Percentiles rank a stretch among this genome's conserved stretches.
phyloP scores from a whole-genome alignment of 2,888 invertebrate genomes.

The Heliconius cydno region DNA sequence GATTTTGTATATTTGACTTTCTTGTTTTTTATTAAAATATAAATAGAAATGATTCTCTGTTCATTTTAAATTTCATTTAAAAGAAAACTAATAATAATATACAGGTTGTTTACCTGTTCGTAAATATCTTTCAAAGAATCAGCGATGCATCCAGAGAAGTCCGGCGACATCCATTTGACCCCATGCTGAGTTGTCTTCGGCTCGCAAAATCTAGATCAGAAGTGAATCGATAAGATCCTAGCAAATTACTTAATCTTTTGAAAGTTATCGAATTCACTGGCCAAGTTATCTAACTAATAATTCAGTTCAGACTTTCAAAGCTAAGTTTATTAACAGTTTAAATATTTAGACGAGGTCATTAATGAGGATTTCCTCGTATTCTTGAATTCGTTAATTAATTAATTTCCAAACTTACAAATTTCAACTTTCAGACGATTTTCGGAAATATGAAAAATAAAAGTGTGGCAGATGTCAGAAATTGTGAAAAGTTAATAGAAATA shows the following conservation, averaged over 20 bases:
- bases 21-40: neutral
- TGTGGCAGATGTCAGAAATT: too few relatives aligned
- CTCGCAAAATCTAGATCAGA: constrained; percentile 70
- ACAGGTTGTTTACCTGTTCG: constrained; percentile 77
- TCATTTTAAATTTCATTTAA: neutral
- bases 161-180: constrained; percentile 89
- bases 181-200: constrained; percentile 80
- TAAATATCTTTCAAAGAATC: constrained; percentile 85
- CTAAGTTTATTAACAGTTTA: constrained; percentile 31
- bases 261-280: constrained; percentile 29
- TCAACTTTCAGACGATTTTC: too few relatives aligned
- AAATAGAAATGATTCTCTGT: neutral
- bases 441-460: too few relatives aligned
- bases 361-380: constrained; percentile 12
- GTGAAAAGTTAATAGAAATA: too few relatives aligned
- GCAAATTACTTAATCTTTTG: constrained; percentile 16
- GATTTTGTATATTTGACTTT: neutral
- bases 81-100: neutral
- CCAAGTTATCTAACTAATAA: constrained; percentile 32
- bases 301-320: constrained; percentile 21
- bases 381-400: neutral
- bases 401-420: neutral
- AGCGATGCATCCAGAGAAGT: constrained; percentile 89
- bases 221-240: neutral
- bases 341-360: constrained; percentile 28